These are phyloP conservation scores for Leptodirus hochenwartii DNA, from an alignment of 2,888 invertebrate genomes.

Conservation along the genomic window DNA sequence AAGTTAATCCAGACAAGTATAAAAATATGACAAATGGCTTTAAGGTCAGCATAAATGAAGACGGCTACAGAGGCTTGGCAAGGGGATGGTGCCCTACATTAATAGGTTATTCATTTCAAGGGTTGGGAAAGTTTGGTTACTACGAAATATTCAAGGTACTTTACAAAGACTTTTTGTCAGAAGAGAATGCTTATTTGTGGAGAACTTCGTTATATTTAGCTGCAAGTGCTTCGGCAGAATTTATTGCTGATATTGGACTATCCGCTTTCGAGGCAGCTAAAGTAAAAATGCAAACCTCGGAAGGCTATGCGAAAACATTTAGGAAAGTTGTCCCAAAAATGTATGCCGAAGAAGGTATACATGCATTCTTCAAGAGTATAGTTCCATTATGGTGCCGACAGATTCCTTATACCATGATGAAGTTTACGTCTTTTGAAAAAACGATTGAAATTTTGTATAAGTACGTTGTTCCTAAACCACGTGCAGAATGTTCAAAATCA, in stretches of 20 bases:
- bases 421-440: constrained; percentile 97
- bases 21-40: constrained; percentile 77
- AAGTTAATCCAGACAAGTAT: constrained; percentile 89
- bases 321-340: constrained; percentile 86
- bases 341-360: constrained; percentile 68
- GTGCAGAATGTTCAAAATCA: constrained; percentile 74
- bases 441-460: constrained; percentile 83
- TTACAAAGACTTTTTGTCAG: constrained; percentile 71
- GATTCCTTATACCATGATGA: constrained; percentile 99
- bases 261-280: constrained; percentile 96
- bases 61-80: constrained; percentile 67
- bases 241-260: constrained; percentile 94
- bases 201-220: constrained; percentile 77
- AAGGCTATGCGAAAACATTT: constrained; percentile 78
- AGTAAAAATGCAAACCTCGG: constrained; percentile 83
- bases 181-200: constrained; percentile 82
- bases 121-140: constrained; percentile 94
- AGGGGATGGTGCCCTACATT: constrained; percentile 98
- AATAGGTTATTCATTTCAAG: constrained; percentile 89
- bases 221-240: constrained; percentile 93
- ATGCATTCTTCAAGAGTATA: constrained; percentile 84
- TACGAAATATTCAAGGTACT: constrained; percentile 69
- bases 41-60: constrained; percentile 69
- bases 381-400: constrained; percentile 95
- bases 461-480: constrained; percentile 86